Evolutionary conservation across 2,797 vertebrate species (phyloP).

Genomic region (Ibycter americanus): DNA sequence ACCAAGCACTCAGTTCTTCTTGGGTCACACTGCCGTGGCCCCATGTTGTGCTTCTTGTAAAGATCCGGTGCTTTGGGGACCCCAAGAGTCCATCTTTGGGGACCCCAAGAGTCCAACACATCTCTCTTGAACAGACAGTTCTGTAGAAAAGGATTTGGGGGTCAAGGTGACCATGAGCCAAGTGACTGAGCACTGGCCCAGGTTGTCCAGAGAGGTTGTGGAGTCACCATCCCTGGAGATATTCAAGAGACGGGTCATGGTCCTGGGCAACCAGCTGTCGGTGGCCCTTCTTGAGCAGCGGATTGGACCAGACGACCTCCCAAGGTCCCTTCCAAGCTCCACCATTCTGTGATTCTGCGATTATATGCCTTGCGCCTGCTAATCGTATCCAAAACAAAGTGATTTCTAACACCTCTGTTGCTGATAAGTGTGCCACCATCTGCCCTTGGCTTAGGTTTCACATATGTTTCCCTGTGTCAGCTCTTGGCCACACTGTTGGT

Average conservation of each 20-base stretch:
- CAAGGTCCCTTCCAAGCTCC: background rate
- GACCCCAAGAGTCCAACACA: fast-evolving
- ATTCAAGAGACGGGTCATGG: background rate
- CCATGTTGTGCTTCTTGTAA: background rate
- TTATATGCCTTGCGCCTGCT: background rate
- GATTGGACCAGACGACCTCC: background rate
- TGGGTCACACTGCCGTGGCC: background rate
- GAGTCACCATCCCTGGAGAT: background rate
- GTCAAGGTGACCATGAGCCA: fast-evolving
- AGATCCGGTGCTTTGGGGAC: background rate
- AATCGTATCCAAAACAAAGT: background rate
- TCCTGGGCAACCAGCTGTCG: background rate
- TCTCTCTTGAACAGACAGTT: background rate
- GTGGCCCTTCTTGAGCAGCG: background rate
- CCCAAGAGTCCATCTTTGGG: no score
- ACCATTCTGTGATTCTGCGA: background rate
- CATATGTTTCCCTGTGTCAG: background rate
- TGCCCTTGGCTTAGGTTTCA: background rate
- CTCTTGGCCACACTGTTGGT: background rate
- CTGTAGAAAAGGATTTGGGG: background rate
- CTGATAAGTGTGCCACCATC: background rate
- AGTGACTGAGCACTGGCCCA: background rate
- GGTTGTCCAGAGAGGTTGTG: background rate
- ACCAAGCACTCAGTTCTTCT: background rate
- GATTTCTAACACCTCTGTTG: background rate